Conservation (phyloP, 2,797 vertebrate genomes). For the Anniella stebbinsi region DNA sequence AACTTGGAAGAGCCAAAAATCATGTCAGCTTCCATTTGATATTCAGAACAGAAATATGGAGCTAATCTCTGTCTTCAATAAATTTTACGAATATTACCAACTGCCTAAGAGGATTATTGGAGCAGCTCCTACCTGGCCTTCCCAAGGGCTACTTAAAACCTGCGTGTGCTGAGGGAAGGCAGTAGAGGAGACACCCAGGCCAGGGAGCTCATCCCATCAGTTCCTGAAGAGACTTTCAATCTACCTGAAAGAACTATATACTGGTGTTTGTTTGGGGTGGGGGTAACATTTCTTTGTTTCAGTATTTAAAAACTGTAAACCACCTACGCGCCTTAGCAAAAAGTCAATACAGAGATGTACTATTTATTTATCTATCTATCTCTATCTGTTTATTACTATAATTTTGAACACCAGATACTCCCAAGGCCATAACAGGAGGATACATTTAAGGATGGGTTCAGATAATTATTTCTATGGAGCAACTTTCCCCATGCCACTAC, state of each 20-base stretch:
- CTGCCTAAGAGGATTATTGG: background rate
- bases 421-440: background rate
- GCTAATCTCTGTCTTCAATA: background rate
- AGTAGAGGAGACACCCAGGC: too few species aligned
- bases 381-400: background rate
- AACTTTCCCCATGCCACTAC: background rate
- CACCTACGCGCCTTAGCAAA: too few species aligned
- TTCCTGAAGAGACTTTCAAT: too few species aligned
- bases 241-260: too few species aligned
- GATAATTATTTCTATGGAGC: background rate
- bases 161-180: too few species aligned
- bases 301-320: too few species aligned
- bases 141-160: too few species aligned
- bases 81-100: conserved; percentile 18
- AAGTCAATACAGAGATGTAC: too few species aligned
- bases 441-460: background rate
- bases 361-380: background rate
- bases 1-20: background rate
- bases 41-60: conserved; percentile 29
- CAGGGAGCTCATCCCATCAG: too few species aligned
- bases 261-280: too few species aligned
- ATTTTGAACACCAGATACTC: background rate
- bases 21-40: conserved; percentile 26
- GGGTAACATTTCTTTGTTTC: too few species aligned
- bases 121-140: too few species aligned